Evolutionary conservation across 2,797 vertebrate species (phyloP).

Genomic region (Luscinia luscinia): DNA sequence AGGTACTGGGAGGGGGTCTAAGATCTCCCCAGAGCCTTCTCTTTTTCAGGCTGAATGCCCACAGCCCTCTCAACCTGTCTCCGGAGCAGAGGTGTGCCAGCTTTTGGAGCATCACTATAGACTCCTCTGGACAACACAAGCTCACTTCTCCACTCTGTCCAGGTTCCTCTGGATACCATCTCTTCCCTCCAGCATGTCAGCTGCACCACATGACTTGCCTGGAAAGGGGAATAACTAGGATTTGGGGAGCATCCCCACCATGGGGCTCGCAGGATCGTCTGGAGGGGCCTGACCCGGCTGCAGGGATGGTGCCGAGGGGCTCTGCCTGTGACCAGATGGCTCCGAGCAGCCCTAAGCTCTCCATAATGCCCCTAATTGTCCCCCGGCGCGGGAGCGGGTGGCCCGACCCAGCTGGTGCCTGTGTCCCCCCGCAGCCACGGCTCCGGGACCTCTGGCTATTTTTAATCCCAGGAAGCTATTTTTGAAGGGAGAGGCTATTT

Average conservation of each 20-base stretch:
- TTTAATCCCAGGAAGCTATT: constrained; percentile 62
- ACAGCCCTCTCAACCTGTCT: neutral
- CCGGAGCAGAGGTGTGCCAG: neutral
- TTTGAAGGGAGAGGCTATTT: constrained; percentile 54
- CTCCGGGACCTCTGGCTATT: constrained; percentile 41
- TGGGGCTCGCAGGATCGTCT: neutral
- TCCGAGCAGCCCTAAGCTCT: constrained; percentile 11
- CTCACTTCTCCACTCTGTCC: neutral
- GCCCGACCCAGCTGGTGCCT: constrained; percentile 40
- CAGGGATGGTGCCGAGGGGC: neutral
- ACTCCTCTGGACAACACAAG: neutral
- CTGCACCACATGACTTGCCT: neutral
- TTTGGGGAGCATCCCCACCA: neutral
- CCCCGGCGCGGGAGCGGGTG: neutral
- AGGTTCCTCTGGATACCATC: neutral
- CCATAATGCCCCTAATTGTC: constrained; percentile 51
- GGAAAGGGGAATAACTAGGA: neutral
- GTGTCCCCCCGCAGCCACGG: neutral
- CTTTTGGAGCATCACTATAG: neutral
- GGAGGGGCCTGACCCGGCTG: neutral
- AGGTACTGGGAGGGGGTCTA: neutral
- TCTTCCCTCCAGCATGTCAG: neutral
- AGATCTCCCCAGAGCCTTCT: neutral
- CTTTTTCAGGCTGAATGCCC: neutral
- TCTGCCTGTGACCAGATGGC: neutral